phyloP scores from a whole-genome alignment of 2,797 vertebrate species.

The Semaprochilodus insignis region DNA sequence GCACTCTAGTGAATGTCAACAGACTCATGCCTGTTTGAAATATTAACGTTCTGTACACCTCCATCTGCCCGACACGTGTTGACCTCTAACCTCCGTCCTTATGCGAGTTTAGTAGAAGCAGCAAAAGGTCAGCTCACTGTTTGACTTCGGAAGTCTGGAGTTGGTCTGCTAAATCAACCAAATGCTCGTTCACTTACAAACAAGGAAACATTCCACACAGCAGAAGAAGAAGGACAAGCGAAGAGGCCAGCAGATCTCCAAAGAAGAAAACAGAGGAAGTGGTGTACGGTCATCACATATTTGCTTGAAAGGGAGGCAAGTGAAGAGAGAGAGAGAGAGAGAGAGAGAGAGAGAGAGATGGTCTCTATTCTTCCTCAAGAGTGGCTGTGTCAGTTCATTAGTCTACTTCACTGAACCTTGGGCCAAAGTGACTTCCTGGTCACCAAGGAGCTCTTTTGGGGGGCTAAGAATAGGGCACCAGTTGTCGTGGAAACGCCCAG shows the following conservation, averaged over 20 bases:
- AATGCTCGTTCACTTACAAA: slow-evolving; percentile 74
- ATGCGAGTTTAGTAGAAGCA: slow-evolving; percentile 41
- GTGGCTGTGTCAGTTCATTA: slow-evolving; percentile 54
- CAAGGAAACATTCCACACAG: slow-evolving; percentile 67
- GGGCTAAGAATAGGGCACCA: slow-evolving; percentile 70
- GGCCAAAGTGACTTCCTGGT: slow-evolving; percentile 74
- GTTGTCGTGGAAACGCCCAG: slow-evolving; percentile 75
- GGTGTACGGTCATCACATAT: slow-evolving; percentile 13
- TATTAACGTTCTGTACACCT: not conserved
- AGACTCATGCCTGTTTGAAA: not conserved
- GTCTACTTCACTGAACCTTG: slow-evolving; percentile 59
- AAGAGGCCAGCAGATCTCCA: not conserved
- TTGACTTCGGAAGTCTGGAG: slow-evolving; percentile 66
- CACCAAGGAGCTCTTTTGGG: slow-evolving; percentile 62
- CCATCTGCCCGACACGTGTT: slow-evolving; percentile 60
- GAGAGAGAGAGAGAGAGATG: not conserved
- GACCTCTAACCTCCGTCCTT: slow-evolving; percentile 61
- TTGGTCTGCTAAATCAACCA: slow-evolving; percentile 67
- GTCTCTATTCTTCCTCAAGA: slow-evolving; percentile 15
- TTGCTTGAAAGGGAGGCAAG: slow-evolving; percentile 32
- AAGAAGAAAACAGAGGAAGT: slow-evolving; percentile 31
- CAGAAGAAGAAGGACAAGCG: not conserved
- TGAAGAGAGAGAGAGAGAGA: slow-evolving; percentile 22
- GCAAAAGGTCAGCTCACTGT: slow-evolving; percentile 62
- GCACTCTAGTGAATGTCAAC: not conserved